Conservation (phyloP, 1,140 invertebrate species). For the Aplysia californica region DNA sequence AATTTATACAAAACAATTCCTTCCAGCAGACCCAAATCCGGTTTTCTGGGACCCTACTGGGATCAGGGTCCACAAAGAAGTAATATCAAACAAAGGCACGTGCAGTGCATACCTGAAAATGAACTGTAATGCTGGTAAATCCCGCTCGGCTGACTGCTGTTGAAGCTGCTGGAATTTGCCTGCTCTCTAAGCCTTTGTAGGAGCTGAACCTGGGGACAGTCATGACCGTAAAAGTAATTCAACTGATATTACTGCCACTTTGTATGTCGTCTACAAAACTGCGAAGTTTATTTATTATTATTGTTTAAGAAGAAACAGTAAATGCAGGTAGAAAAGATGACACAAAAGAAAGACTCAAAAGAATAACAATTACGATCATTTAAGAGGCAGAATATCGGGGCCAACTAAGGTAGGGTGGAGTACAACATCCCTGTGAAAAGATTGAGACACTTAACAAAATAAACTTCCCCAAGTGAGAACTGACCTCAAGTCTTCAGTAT, state of each 20-base stretch:
- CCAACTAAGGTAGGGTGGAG: too few species aligned
- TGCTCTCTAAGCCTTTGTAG: conserved; percentile 23
- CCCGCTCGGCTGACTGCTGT: conserved; percentile 13
- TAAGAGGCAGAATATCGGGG: background rate
- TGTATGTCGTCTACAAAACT: background rate
- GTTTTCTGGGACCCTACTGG: too few species aligned
- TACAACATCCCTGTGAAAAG: too few species aligned
- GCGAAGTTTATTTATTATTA: background rate
- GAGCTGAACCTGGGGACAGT: conserved; percentile 13
- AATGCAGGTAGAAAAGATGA: background rate
- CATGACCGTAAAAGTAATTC: background rate
- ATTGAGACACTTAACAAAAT: too few species aligned
- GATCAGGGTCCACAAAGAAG: too few species aligned
- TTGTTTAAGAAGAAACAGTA: background rate
- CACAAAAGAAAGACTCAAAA: background rate
- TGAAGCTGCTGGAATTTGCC: conserved; percentile 13
- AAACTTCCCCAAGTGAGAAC: too few species aligned
- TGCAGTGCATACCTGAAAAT: conserved; percentile 27
- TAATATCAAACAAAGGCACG: too few species aligned
- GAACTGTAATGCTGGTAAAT: conserved; percentile 13
- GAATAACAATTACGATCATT: background rate
- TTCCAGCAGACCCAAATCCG: too few species aligned
- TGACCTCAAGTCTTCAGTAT: too few species aligned
- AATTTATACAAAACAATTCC: too few species aligned
- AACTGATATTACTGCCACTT: background rate